Evolutionary conservation across 1,140 invertebrate species (phyloP).

Genomic region (Caenorhabditis elegans): DNA sequence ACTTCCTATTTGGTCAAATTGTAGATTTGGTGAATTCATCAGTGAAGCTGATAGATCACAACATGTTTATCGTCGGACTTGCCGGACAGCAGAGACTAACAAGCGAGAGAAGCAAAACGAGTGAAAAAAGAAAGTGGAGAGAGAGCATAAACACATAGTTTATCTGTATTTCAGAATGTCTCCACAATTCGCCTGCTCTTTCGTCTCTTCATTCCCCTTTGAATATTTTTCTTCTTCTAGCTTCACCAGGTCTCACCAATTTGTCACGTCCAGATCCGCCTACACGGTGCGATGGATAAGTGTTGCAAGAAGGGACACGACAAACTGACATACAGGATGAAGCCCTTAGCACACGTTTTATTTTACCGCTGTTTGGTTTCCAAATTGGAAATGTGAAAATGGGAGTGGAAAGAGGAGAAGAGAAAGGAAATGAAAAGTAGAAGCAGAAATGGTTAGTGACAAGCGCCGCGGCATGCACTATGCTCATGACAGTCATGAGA

Average conservation of each 20-base stretch:
- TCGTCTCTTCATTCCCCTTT: not conserved
- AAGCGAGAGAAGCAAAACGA: not conserved
- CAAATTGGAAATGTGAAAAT: constrained; percentile 23
- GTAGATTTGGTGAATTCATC: not conserved
- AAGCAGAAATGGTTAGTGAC: constrained; percentile 24
- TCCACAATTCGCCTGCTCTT: not conserved
- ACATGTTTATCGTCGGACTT: constrained; percentile 21
- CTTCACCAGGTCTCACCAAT: not conserved
- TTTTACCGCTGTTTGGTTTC: constrained; percentile 30
- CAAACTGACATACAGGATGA: constrained; percentile 21
- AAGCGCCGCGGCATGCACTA: not conserved
- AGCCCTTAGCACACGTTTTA: constrained; percentile 6
- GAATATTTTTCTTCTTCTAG: constrained; percentile 1
- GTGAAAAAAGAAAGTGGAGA: not conserved
- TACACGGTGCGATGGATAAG: not conserved
- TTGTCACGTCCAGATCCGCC: constrained; percentile 25
- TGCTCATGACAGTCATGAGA: constrained; percentile 12
- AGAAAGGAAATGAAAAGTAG: constrained; percentile 24
- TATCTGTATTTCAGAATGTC: constrained; percentile 29
- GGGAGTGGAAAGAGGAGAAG: not conserved
- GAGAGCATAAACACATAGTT: constrained; percentile 19
- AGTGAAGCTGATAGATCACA: constrained; percentile 25
- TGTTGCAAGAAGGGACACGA: not conserved
- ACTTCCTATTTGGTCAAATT: not conserved
- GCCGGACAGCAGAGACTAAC: not conserved